Conservation (phyloP, 2,113 vertebrate species). For the Crotalus helleri region DNA sequence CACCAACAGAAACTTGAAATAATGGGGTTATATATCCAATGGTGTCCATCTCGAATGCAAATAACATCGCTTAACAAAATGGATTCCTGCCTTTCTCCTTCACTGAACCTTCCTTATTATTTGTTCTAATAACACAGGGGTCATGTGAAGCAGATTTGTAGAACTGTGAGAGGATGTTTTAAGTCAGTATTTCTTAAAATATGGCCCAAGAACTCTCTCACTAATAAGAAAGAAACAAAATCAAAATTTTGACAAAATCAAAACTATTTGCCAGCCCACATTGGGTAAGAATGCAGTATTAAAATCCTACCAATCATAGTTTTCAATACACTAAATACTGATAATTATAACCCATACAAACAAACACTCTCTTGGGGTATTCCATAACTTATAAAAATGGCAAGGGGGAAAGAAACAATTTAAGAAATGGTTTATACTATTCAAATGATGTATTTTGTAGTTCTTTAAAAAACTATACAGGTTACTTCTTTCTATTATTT, state of each 20-base stretch:
- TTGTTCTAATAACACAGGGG: background rate
- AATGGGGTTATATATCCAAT: background rate
- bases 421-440: background rate
- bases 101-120: background rate
- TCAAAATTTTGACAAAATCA: background rate
- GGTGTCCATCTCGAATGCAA: background rate
- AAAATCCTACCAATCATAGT: background rate
- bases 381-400: background rate
- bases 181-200: background rate
- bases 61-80: background rate
- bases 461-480: background rate
- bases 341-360: background rate
- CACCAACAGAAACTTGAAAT: accelerated
- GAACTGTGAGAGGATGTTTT: background rate
- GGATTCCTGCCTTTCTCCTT: background rate
- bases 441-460: accelerated
- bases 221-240: background rate
- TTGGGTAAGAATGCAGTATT: background rate
- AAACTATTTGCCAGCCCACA: background rate
- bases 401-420: background rate
- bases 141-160: background rate
- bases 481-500: background rate
- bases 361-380: background rate
- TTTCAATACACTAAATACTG: background rate
- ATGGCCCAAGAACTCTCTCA: background rate